Percentiles rank a stretch among this genome's conserved stretches.
Conservation (phyloP, 2,888 invertebrate genomes). For the Hedychridium roseum region DNA sequence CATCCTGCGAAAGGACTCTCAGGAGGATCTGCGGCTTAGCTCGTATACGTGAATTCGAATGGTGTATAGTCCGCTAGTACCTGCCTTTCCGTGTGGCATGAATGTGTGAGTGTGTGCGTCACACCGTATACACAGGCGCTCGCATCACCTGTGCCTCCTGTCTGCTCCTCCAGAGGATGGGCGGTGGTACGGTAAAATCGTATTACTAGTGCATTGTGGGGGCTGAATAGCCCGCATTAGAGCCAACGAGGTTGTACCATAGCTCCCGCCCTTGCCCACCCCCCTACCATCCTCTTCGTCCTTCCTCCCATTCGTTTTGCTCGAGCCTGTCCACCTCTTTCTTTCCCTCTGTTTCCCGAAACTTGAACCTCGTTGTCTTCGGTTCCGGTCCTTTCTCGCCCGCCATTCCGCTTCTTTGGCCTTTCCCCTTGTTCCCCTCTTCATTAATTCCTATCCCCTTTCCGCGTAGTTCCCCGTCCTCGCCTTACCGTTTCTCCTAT, state of each 20-base stretch:
- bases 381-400: not conserved
- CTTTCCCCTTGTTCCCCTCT: no score
- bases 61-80: conserved; percentile 7
- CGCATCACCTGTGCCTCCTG: conserved; percentile 23
- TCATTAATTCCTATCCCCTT: no score
- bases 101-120: conserved; percentile 16
- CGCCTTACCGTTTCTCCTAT: conserved; percentile 1
- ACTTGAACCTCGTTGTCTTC: not conserved
- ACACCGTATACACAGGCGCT: conserved; percentile 1
- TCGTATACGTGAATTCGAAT: conserved; percentile 29
- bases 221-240: conserved; percentile 61
- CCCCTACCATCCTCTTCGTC: conserved; percentile 25
- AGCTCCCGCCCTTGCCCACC: conserved; percentile 22
- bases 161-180: conserved; percentile 28
- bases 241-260: conserved; percentile 56
- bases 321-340: conserved; percentile 17
- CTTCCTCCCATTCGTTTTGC: conserved; percentile 19
- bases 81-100: not conserved
- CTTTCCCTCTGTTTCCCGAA: conserved; percentile 7
- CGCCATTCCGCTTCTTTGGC: not conserved
- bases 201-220: conserved; percentile 62
- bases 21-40: conserved; percentile 19
- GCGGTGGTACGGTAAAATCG: conserved; percentile 53
- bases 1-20: conserved; percentile 14
- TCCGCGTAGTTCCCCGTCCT: conserved; percentile 12